These are phyloP conservation scores for Lepidocyrtinus sp. DNA, from an alignment of 2,888 invertebrate genomes.

Conservation along the genomic window DNA sequence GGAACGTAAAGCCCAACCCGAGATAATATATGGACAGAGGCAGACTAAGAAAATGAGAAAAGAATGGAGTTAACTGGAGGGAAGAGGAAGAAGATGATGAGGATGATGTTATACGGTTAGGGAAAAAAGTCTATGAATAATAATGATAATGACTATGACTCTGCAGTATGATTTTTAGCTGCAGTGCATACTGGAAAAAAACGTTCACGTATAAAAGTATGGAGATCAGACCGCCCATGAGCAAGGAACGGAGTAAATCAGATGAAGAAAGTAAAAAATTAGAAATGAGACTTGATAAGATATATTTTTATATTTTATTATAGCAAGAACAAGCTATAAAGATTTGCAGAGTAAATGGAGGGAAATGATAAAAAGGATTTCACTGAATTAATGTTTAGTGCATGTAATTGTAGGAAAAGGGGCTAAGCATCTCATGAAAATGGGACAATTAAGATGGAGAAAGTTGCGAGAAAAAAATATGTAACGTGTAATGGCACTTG, in stretches of 20 bases:
- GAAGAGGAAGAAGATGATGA: neutral
- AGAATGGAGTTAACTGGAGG: constrained; percentile 31
- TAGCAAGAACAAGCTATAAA: constrained; percentile 11
- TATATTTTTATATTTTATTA: neutral
- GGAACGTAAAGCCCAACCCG: neutral
- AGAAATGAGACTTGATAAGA: neutral
- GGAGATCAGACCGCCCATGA: constrained; percentile 24
- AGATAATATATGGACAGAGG: constrained; percentile 12
- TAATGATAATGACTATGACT: constrained; percentile 55
- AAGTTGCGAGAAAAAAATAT: neutral
- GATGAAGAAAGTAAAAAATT: neutral
- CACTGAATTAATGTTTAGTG: neutral
- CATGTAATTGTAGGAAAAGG: too few relatives aligned
- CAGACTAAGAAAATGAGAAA: constrained; percentile 40
- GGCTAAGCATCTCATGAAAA: neutral
- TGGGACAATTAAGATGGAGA: neutral
- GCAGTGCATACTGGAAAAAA: constrained; percentile 11
- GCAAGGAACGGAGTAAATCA: neutral
- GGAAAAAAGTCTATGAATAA: constrained; percentile 53
- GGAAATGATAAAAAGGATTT: constrained; percentile 23
- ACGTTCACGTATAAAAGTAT: constrained; percentile 16
- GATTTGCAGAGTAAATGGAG: neutral
- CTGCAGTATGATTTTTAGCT: neutral
- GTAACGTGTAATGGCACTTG: constrained; percentile 1
- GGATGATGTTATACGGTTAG: neutral